Base-by-base conservation (phyloP, 2,797 vertebrate species). In the Jordanella pulchra region DNA sequence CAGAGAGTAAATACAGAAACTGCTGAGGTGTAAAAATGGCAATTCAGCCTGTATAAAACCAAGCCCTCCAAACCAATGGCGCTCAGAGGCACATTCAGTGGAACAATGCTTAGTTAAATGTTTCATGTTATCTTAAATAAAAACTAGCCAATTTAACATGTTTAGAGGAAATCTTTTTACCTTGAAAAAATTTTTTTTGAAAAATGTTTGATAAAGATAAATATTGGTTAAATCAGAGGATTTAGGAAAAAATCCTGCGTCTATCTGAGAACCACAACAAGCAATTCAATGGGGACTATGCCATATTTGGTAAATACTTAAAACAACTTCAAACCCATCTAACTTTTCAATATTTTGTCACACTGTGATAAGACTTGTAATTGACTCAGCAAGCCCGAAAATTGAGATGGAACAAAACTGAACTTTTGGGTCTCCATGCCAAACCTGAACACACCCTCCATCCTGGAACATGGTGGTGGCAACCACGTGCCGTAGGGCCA, bases 1-100 rank as follows among this genome's bases (percentile, higher is more conserved):
- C 66, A n/a, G 55, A 79, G 69, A 81, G 64, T 81, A 72, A 78
- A 80, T 76, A 78, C 32, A 79, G 64, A 66, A 64, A 64, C 67
- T 70, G 66, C 69, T 81, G 72, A 81, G 47, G 70, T 82, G 76
- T 73, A 73, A 32, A 82, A 78, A 71, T 72, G 65, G 14, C 67
- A 58, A 69, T 55, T 30, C 56, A 78, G 60, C 60, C n/a, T 44
- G 60, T 42, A 64, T 44, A 64, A 64, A 64, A 64, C 39, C 60
- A 42, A 39, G 67, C 63, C 35, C 32, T 72, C 65, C 68, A 69
- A 73, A 65, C 47, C 48, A 64, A 25, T 58, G n/a, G 28, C 17
- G 56, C 55, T 68, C 27, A 23, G 56, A 65, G 58, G 67, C 58
- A 27, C 39, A 71, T 54, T 60, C 72, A 71, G 73, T 27, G 55